Evolutionary conservation across 2,797 vertebrate species (phyloP), one percentile per base, ranked within the genome.

Genomic region (Astyanax mexicanus): DNA sequence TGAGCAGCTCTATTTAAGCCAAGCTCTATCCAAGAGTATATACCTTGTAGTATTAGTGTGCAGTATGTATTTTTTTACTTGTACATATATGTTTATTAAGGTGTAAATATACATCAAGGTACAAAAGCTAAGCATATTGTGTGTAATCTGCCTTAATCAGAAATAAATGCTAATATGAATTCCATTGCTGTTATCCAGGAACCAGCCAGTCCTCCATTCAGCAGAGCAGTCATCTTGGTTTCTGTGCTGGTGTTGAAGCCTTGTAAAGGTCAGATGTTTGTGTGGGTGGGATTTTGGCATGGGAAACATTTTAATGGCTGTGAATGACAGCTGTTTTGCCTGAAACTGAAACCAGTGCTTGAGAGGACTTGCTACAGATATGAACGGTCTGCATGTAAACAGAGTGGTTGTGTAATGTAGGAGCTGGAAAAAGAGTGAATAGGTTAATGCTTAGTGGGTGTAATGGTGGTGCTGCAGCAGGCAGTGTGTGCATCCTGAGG

Each of bases 251-350:
- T 32, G 19, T 45, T 32, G 5, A 32, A 29, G 65, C 29, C 21
- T 57, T 75, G 75, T 21, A 69, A 75, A 75, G 54, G 74, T 51
- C 74, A 75, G 47, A 61, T 51, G 12, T 75, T 75, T 69, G 44
- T 61, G 55, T 75, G 55, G 73, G 65, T 68, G 42, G 40, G 13
- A 19, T 51, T 60, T 60, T 49, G 32, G 68, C 65, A 60, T 40
- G 42, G 5, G 32, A 40, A 40, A 55, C n/a, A 60, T 60, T 51
- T 52, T 52, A 62, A 69, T 60, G 52, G 19, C 52, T 58, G 32
- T 45, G 17, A 68, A 60, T 49, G 38, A 25, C 17, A 35, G 29
- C 23, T n/a, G 55, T 44, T 52, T 4, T 52, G 65, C 45, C 67
- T 51, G 42, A 66, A 32, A 66, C 44, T 29, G 65, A 49, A 49